phyloP scores from a whole-genome alignment of 1,140 invertebrate genomes.

The Drosophila albomicans region DNA sequence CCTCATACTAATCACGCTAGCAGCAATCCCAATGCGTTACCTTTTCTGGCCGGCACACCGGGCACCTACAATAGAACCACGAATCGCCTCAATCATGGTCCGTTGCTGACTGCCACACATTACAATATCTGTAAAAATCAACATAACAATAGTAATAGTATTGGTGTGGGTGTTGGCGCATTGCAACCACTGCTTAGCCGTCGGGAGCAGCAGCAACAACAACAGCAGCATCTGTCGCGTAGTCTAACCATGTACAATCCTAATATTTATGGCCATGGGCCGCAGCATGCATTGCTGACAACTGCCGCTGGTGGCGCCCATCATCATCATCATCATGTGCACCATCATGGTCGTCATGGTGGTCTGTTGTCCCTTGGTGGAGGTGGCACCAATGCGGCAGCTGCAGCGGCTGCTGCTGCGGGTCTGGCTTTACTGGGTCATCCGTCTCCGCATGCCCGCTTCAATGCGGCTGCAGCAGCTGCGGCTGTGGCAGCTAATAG shows the following conservation, averaged over 20 bases:
- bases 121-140: constrained; percentile 79
- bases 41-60: constrained; percentile 69
- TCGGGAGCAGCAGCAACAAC: constrained; percentile 51
- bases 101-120: constrained; percentile 70
- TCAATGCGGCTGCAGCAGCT: constrained; percentile 69
- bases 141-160: constrained; percentile 50
- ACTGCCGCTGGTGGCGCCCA: constrained; percentile 28
- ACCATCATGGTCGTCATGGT: constrained; percentile 40
- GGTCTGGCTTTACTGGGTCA: constrained; percentile 55
- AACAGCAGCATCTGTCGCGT: constrained; percentile 57
- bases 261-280: constrained; percentile 57
- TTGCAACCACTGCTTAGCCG: constrained; percentile 43
- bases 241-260: constrained; percentile 69
- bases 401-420: constrained; percentile 44
- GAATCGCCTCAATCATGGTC: constrained; percentile 76
- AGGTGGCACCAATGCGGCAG: constrained; percentile 36
- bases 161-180: constrained; percentile 16
- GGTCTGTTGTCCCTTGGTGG: constrained; percentile 49
- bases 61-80: constrained; percentile 76
- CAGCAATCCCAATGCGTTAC: constrained; percentile 51
- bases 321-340: constrained; percentile 26
- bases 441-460: constrained; percentile 42
- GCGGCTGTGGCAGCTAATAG: constrained; percentile 75
- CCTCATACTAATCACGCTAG: constrained; percentile 46
- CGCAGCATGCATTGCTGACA: constrained; percentile 51